Evolutionary conservation across 2,888 invertebrate genomes (phyloP).

Genomic region (Melitaea athalia): DNA sequence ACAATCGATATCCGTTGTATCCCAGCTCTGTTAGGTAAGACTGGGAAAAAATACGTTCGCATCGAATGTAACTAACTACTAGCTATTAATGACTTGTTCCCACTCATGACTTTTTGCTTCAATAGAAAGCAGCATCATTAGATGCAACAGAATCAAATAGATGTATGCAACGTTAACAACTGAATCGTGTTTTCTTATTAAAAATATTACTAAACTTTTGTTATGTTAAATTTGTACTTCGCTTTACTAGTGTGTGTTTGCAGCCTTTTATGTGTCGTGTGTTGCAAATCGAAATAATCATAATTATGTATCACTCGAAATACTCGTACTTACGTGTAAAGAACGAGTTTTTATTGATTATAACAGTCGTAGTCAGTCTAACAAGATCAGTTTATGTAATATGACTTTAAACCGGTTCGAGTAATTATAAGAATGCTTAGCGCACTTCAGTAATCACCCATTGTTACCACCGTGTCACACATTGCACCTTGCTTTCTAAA

Average conservation of each 20-base stretch:
- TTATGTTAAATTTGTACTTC: constrained; percentile 3
- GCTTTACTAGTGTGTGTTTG: not conserved
- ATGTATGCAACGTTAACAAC: constrained; percentile 19
- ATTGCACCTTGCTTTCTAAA: constrained; percentile 4
- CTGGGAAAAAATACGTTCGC: constrained; percentile 62
- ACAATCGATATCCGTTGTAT: constrained; percentile 78
- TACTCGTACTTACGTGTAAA: constrained; percentile 5
- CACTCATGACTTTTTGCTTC: constrained; percentile 57
- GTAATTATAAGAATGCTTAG: constrained; percentile 11
- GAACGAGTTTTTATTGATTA: constrained; percentile 14
- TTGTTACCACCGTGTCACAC: constrained; percentile 1
- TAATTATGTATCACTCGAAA: not conserved
- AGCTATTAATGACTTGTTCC: constrained; percentile 56
- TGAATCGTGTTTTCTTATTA: constrained; percentile 12
- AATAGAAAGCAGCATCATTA: constrained; percentile 53
- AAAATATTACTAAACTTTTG: constrained; percentile 7
- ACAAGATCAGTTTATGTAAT: constrained; percentile 6
- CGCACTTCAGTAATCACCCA: constrained; percentile 12
- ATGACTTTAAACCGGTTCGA: constrained; percentile 1
- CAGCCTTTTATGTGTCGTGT: not conserved
- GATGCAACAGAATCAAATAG: constrained; percentile 30
- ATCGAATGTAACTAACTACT: constrained; percentile 54
- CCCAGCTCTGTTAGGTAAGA: constrained; percentile 69
- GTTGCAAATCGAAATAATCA: not conserved
- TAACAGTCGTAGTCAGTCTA: not conserved